phyloP scores from a whole-genome alignment of 1,140 invertebrate species.

The Phortica variegata region DNA sequence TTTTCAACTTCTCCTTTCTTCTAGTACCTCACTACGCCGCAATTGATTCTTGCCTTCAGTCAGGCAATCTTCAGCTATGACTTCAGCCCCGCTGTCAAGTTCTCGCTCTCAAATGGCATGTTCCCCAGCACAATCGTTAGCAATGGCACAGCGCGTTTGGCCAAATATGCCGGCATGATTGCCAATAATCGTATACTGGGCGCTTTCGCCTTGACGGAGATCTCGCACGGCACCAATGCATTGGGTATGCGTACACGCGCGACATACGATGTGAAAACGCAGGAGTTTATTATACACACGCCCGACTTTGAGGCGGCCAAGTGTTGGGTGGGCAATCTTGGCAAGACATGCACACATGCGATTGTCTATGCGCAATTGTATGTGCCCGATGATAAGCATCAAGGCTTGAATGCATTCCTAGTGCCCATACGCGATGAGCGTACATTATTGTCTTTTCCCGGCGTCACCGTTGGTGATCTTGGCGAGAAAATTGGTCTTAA shows the following conservation, averaged over 20 bases:
- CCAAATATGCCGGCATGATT: slow-evolving; percentile 63
- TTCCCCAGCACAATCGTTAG: slow-evolving; percentile 61
- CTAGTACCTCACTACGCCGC: slow-evolving; percentile 58
- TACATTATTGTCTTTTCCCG: slow-evolving; percentile 70
- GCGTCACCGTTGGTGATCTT: slow-evolving; percentile 77
- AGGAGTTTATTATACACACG: slow-evolving; percentile 78
- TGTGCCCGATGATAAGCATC: slow-evolving; percentile 71
- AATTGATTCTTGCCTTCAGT: slow-evolving; percentile 56
- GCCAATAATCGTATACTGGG: slow-evolving; percentile 64
- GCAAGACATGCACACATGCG: slow-evolving; percentile 81
- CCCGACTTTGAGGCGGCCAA: slow-evolving; percentile 85
- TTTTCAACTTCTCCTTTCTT: slow-evolving; percentile 37
- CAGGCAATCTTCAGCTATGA: slow-evolving; percentile 71
- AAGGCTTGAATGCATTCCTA: slow-evolving; percentile 80
- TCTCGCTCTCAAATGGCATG: slow-evolving; percentile 63
- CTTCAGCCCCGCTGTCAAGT: slow-evolving; percentile 67
- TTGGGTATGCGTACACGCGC: slow-evolving; percentile 81
- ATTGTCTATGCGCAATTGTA: slow-evolving; percentile 84
- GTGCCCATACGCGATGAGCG: slow-evolving; percentile 75
- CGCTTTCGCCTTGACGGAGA: slow-evolving; percentile 83
- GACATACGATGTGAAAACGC: slow-evolving; percentile 71
- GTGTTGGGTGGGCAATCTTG: slow-evolving; percentile 70
- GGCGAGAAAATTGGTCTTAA: slow-evolving; percentile 81
- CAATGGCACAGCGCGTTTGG: slow-evolving; percentile 64
- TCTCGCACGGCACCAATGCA: slow-evolving; percentile 86